These are phyloP conservation scores for Diplazon laetatorius DNA, from an alignment of 2,888 invertebrate genomes.

Conservation along the genomic window DNA sequence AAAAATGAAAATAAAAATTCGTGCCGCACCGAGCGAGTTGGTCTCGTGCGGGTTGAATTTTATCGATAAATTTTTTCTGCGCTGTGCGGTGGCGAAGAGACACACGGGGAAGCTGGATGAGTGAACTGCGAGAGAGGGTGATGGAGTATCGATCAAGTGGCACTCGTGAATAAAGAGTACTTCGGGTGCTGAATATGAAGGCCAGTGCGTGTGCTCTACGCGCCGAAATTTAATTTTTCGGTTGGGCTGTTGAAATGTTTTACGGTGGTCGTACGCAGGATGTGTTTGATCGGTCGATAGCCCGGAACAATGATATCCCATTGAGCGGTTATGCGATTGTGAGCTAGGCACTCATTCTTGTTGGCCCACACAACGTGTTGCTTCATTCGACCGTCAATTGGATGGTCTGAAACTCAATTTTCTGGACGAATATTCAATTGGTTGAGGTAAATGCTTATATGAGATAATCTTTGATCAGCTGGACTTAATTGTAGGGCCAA, in stretches of 20 bases:
- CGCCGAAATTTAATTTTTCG: conserved; percentile 36
- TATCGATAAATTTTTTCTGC: conserved; percentile 33
- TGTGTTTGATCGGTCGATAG: neutral
- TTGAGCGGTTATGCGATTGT: neutral
- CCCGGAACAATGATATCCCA: neutral
- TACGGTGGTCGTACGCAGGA: neutral
- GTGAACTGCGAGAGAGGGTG: conserved; percentile 18
- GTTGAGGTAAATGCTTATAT: no score
- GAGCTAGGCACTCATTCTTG: no score
- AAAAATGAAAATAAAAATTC: conserved; percentile 22
- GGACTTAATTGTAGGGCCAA: neutral
- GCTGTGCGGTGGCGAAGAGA: conserved; percentile 34
- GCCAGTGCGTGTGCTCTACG: conserved; percentile 19
- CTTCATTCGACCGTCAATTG: no score
- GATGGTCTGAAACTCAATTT: no score
- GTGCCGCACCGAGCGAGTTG: conserved; percentile 21
- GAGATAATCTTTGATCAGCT: no score
- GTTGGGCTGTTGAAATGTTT: conserved; percentile 16
- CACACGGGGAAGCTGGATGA: neutral
- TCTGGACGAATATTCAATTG: no score
- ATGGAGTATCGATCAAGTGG: conserved; percentile 33
- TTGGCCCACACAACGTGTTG: no score
- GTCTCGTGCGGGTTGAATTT: conserved; percentile 18
- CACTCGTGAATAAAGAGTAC: conserved; percentile 34
- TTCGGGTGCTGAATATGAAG: conserved; percentile 32